A percentile compares a stretch with the other conserved stretches of the same genome.
Conservation (phyloP, 2,888 invertebrate genomes). For the Cryptus armator region DNA sequence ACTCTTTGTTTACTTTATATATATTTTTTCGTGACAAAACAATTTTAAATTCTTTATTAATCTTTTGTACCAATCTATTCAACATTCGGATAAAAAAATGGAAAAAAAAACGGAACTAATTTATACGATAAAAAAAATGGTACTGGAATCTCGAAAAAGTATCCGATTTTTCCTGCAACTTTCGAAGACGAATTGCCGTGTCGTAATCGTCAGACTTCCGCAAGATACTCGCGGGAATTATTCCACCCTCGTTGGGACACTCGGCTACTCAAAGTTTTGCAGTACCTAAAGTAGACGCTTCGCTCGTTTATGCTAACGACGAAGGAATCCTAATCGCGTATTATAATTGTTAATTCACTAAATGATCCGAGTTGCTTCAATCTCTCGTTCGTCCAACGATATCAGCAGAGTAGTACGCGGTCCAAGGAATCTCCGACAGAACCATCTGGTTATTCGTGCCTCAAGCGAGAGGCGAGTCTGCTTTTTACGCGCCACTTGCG, state of each 20-base stretch:
- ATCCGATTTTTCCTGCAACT: conserved; percentile 22
- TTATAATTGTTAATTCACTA: conserved; percentile 84
- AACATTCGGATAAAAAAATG: too few relatives aligned
- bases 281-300: conserved; percentile 72
- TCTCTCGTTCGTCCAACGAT: conserved; percentile 53
- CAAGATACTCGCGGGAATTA: conserved; percentile 71
- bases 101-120: too few relatives aligned
- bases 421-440: conserved; percentile 34
- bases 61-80: too few relatives aligned
- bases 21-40: not conserved
- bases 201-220: conserved; percentile 26
- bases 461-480: conserved; percentile 12
- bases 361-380: conserved; percentile 78
- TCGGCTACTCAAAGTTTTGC: conserved; percentile 78
- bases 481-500: conserved; percentile 52
- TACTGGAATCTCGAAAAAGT: too few relatives aligned
- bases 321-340: conserved; percentile 80
- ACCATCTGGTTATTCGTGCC: not conserved
- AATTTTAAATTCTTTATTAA: not conserved
- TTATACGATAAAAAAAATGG: too few relatives aligned
- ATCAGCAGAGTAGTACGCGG: conserved; percentile 6
- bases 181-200: conserved; percentile 44
- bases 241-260: conserved; percentile 71
- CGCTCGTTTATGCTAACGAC: conserved; percentile 81
- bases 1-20: not conserved